Conservation (phyloP, 2,888 invertebrate genomes). For the Homarus gammarus region DNA sequence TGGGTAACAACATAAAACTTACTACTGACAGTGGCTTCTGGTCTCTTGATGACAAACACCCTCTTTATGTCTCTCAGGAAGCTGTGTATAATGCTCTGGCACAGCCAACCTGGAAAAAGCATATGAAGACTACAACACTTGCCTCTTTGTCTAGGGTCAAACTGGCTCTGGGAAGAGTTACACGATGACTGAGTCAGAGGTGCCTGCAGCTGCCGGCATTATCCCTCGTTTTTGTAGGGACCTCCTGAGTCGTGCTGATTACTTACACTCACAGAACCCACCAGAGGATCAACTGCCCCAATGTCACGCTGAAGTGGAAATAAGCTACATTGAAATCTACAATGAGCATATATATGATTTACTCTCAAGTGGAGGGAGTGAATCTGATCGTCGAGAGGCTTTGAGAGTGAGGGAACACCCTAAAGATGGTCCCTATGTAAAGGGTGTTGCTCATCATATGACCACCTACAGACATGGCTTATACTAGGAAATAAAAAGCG, state of each 20-base stretch:
- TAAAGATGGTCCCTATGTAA: constrained; percentile 88
- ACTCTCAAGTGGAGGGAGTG: constrained; percentile 83
- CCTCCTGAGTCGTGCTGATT: constrained; percentile 83
- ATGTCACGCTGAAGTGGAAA: constrained; percentile 82
- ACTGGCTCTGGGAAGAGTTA: constrained; percentile 86
- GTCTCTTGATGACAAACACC: constrained; percentile 81
- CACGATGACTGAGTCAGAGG: constrained; percentile 77
- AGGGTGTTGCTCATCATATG: constrained; percentile 86
- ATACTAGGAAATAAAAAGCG: constrained; percentile 87
- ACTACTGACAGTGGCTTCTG: constrained; percentile 80
- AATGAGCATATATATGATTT: constrained; percentile 92
- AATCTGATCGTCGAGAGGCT: constrained; percentile 77
- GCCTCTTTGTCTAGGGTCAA: constrained; percentile 90
- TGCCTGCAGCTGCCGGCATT: constrained; percentile 83
- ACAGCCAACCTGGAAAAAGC: constrained; percentile 86
- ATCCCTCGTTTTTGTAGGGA: constrained; percentile 88
- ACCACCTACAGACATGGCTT: constrained; percentile 83
- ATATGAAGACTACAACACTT: constrained; percentile 89
- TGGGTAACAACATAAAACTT: constrained; percentile 36
- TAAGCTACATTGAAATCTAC: constrained; percentile 91
- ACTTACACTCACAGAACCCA: constrained; percentile 43
- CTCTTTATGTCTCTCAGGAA: constrained; percentile 83
- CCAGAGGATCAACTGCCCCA: constrained; percentile 53
- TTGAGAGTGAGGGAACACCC: constrained; percentile 87
- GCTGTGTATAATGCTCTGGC: constrained; percentile 85